phyloP scores from a whole-genome alignment of 2,113 vertebrate genomes.

The Grammomys surdaster region DNA sequence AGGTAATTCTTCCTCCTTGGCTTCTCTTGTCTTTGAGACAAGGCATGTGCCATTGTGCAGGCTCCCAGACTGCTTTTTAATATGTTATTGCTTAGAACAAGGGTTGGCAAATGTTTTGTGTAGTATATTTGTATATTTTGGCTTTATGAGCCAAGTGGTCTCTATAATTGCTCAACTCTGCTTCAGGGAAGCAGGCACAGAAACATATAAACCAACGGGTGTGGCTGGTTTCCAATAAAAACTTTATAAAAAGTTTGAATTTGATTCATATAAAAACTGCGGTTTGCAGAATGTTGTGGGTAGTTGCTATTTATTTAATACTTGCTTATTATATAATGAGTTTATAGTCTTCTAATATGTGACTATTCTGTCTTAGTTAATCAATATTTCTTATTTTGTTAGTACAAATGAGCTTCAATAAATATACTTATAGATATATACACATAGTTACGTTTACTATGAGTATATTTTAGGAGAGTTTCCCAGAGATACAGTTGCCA shows the following conservation, averaged over 20 bases:
- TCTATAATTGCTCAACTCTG: background rate
- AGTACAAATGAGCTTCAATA: slow-evolving; percentile 9
- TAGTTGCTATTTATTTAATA: slow-evolving; percentile 46
- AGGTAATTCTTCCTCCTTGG: background rate
- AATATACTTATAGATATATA: background rate
- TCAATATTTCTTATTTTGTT: slow-evolving; percentile 44
- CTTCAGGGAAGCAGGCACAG: background rate
- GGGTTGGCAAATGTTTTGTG: slow-evolving; percentile 20
- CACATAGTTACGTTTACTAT: background rate
- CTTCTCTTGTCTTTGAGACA: background rate
- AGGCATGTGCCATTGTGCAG: background rate
- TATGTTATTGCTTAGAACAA: background rate
- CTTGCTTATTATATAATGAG: slow-evolving; percentile 26
- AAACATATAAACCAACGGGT: background rate
- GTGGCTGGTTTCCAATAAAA: background rate
- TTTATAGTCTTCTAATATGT: slow-evolving; percentile 53
- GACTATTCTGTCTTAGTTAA: slow-evolving; percentile 45
- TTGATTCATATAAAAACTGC: background rate
- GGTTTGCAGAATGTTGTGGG: background rate
- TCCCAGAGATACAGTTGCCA: slow-evolving; percentile 39
- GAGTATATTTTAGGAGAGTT: slow-evolving; percentile 51
- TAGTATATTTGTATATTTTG: slow-evolving; percentile 21
- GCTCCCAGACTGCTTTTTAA: background rate
- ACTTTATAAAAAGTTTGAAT: slow-evolving; percentile 46
- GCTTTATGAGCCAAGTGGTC: background rate